Evolutionary conservation across 1,140 invertebrate genomes (phyloP).

Genomic region (Nephotettix cincticeps): DNA sequence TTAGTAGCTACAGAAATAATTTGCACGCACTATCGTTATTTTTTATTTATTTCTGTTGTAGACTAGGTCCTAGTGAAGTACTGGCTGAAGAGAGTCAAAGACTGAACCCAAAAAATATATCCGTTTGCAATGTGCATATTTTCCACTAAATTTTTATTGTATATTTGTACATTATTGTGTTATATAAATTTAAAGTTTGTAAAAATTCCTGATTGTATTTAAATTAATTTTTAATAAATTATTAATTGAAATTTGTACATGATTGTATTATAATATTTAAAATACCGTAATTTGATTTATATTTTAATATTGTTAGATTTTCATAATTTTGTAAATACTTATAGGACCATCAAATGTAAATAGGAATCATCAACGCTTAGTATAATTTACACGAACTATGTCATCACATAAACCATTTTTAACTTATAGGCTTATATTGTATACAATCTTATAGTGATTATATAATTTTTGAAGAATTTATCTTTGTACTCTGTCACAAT

Average conservation of each 20-base stretch:
- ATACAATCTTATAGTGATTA: too few species aligned
- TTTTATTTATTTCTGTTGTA: constrained; percentile 9
- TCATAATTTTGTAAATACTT: too few species aligned
- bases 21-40: too few species aligned
- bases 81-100: not conserved
- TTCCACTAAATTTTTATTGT: constrained; percentile 14
- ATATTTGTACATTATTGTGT: constrained; percentile 4
- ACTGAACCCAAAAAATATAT: not conserved
- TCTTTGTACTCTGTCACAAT: too few species aligned
- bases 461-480: too few species aligned
- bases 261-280: not conserved
- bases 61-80: not conserved
- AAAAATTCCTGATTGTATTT: not conserved
- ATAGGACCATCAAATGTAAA: too few species aligned
- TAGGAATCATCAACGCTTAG: too few species aligned
- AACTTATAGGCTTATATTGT: too few species aligned
- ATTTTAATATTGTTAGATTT: not conserved
- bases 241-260: not conserved
- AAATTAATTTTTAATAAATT: constrained; percentile 4
- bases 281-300: too few species aligned
- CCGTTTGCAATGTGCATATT: constrained; percentile 13
- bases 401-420: too few species aligned
- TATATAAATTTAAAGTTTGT: not conserved
- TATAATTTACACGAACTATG: too few species aligned
- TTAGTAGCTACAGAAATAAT: too few species aligned